These are phyloP conservation scores for Platycercus adscitus DNA, from an alignment of 2,113 vertebrate genomes.

Conservation along the genomic window DNA sequence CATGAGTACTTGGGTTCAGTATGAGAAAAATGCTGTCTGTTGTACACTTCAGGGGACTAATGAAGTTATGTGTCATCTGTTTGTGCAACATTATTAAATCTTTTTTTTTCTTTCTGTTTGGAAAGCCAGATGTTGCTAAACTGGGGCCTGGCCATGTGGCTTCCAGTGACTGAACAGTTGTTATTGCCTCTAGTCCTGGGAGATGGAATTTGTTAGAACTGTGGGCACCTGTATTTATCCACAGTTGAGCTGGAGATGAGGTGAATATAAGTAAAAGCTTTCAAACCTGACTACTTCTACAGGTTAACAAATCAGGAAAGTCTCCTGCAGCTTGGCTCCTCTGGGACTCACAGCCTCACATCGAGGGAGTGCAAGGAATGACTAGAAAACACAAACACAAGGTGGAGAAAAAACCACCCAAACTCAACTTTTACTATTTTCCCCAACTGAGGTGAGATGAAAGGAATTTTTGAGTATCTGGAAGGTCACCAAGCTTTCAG, in stretches of 20 bases:
- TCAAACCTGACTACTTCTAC: neutral
- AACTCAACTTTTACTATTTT: neutral
- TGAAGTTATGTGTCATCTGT: neutral
- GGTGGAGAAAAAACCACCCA: neutral
- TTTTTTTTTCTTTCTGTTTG: neutral
- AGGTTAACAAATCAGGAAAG: neutral
- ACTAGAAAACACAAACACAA: neutral
- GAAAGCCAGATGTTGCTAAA: conserved; percentile 34
- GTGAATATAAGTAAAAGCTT: neutral
- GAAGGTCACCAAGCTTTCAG: neutral
- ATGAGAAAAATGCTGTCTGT: conserved; percentile 47
- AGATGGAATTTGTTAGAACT: neutral
- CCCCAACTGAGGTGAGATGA: neutral
- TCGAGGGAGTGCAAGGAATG: neutral
- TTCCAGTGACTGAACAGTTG: neutral
- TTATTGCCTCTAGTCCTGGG: neutral
- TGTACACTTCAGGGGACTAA: neutral
- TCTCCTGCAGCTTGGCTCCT: neutral
- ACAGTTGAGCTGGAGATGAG: neutral
- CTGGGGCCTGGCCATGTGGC: neutral
- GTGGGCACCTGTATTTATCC: neutral
- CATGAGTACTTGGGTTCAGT: conserved; percentile 11
- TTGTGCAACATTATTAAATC: neutral
- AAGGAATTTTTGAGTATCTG: neutral
- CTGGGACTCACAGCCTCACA: neutral